A percentile compares a stretch with the other conserved stretches of the same genome.
phyloP scores from a whole-genome alignment of 2,888 invertebrate species.

The Agrotis puta region DNA sequence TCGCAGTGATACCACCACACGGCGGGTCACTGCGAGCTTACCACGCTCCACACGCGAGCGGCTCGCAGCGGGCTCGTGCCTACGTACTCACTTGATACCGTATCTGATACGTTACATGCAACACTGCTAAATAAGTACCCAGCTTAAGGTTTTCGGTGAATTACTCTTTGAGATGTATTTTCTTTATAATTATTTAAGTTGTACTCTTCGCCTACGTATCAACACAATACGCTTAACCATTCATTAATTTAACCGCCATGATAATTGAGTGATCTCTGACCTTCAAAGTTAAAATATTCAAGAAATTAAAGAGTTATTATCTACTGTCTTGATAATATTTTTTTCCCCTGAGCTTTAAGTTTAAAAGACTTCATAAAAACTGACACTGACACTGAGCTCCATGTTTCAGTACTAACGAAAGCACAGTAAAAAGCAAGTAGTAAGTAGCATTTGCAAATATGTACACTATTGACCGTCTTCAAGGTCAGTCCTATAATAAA shows the following conservation, averaged over 20 bases:
- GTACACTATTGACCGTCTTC: no score
- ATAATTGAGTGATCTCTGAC: background rate
- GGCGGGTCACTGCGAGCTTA: no score
- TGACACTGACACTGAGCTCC: background rate
- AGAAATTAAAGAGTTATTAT: background rate
- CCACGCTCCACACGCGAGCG: no score
- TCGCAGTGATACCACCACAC: no score
- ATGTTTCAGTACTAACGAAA: no score
- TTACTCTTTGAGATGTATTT: background rate
- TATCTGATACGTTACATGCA: no score
- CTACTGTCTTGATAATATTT: background rate
- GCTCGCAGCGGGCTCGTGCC: no score
- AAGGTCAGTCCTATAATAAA: slow-evolving; percentile 18
- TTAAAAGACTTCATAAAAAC: background rate
- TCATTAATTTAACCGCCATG: background rate
- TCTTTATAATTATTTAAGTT: background rate
- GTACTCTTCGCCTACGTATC: background rate
- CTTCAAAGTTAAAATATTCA: background rate
- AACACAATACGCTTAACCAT: background rate
- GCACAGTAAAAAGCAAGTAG: no score
- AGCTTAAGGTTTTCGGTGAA: background rate
- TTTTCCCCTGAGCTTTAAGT: background rate
- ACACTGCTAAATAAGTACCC: no score
- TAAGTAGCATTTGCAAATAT: background rate
- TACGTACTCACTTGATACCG: no score